Base-by-base conservation (phyloP, 37 sponge, comb jelly and placozoan species). In the Beroe forskalii region DNA sequence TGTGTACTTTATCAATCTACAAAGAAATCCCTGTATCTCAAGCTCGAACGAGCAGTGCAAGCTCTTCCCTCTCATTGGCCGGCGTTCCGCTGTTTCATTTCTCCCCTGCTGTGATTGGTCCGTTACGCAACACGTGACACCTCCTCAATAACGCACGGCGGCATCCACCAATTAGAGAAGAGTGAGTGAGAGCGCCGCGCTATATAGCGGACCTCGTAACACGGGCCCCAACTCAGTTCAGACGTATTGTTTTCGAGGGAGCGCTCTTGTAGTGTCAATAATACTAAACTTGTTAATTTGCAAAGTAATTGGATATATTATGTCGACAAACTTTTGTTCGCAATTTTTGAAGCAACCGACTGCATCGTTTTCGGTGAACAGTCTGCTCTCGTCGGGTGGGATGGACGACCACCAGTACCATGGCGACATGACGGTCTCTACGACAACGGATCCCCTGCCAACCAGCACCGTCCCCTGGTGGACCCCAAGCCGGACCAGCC, bases 251-350 rank as follows among this genome's bases (percentile, higher is more conserved):
- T 48, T 48, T 12, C 55, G 12, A 48, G 55, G 55, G 12, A 48
- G 55, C 12, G 12, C 55, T 48, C 55, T 48, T 48, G n/a, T n/a
- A n/a, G n/a, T n/a, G n/a, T n/a, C n/a, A n/a, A n/a, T n/a, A n/a
- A n/a, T n/a, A n/a, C n/a, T n/a, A n/a, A n/a, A n/a, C n/a, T n/a
- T n/a, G n/a, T n/a, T n/a, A n/a, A n/a, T n/a, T n/a, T n/a, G n/a
- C n/a, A n/a, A n/a, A n/a, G 9, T 30, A 63, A 63, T 69, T 37
- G 72, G 12, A 17, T 48, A 17, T 48, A 12, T 48, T 1, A 69
- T 69, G 72, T 69, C 72, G 27, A 69, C 72, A 33, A 69, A 69
- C 55, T 80, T 80, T 80, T 80, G 86, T 80, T 80, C 86, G 55
- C 86, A 80, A 37, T 80, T 80, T 48, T 48, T 80, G 48, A 80